A percentile compares a stretch with the other conserved stretches of the same genome.
Evolutionary conservation across 2,113 vertebrate species (phyloP).

Genomic region (Xenopus borealis): DNA sequence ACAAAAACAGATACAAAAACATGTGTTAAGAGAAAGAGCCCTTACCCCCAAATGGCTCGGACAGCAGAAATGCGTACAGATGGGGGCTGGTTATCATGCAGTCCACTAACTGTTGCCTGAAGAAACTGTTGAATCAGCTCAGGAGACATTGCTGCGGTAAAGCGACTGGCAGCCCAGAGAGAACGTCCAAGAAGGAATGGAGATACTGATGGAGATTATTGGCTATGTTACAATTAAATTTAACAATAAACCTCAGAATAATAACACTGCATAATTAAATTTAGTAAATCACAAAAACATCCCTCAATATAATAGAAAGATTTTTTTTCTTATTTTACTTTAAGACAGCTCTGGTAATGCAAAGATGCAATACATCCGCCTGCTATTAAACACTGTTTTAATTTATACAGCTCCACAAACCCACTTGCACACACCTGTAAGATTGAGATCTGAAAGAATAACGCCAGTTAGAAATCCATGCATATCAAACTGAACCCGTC

Average conservation of each 20-base stretch:
- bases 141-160: constrained; percentile 93
- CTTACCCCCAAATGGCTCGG: constrained; percentile 96
- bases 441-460: constrained; percentile 89
- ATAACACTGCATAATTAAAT: too few species aligned
- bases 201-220: constrained; percentile 63
- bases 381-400: too few species aligned
- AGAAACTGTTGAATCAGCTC: constrained; percentile 97
- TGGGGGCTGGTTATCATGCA: constrained; percentile 89
- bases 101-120: constrained; percentile 92
- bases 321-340: too few species aligned
- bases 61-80: constrained; percentile 94
- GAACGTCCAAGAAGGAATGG: constrained; percentile 93
- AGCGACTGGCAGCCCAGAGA: constrained; percentile 94
- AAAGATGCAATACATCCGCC: too few species aligned
- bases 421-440: constrained; percentile 69
- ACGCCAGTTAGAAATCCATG: constrained; percentile 91
- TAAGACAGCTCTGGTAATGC: too few species aligned
- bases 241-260: too few species aligned
- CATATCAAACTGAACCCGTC: constrained; percentile 93
- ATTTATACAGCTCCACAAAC: too few species aligned
- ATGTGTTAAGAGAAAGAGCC: neutral
- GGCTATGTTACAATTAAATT: neutral
- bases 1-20: neutral
- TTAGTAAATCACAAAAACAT: too few species aligned
- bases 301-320: too few species aligned